phyloP scores from a whole-genome alignment of 2,888 invertebrate genomes.

The Philaethria dido region DNA sequence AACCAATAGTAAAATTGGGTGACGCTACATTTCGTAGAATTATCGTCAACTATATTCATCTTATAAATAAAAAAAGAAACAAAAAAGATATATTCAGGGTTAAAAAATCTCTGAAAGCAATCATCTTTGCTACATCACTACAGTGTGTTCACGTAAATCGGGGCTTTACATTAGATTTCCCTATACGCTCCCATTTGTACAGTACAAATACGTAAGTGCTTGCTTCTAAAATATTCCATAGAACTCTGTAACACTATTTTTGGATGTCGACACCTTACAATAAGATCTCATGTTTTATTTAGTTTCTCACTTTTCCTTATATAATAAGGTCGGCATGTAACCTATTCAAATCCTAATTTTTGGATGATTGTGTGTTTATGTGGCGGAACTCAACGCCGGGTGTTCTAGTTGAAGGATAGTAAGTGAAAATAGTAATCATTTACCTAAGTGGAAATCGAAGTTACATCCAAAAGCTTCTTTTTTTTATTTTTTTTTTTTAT shows the following conservation, averaged over 20 bases:
- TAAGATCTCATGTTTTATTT: neutral
- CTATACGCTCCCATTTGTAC: conserved; percentile 7
- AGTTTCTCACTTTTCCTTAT: neutral
- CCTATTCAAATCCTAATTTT: no score
- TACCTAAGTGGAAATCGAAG: no score
- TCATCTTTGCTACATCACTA: conserved; percentile 15
- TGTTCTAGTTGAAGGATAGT: no score
- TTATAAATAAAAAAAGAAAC: neutral
- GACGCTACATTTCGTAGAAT: neutral
- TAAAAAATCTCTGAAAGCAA: conserved; percentile 6
- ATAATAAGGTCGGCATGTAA: no score
- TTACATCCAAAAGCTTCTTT: no score
- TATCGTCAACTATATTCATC: neutral
- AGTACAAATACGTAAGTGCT: conserved; percentile 14
- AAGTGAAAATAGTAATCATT: no score
- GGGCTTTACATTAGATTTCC: conserved; percentile 26
- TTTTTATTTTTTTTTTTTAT: no score
- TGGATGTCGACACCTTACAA: neutral
- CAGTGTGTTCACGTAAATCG: conserved; percentile 15
- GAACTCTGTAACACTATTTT: conserved; percentile 5
- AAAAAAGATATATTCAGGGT: neutral
- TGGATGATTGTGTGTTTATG: no score
- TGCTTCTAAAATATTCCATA: conserved; percentile 8
- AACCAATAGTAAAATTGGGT: neutral
- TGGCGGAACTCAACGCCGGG: no score